Percentiles rank a stretch among this genome's conserved stretches.
phyloP scores from a whole-genome alignment of 1,140 invertebrate genomes.

The Leptoteleia sp. region DNA sequence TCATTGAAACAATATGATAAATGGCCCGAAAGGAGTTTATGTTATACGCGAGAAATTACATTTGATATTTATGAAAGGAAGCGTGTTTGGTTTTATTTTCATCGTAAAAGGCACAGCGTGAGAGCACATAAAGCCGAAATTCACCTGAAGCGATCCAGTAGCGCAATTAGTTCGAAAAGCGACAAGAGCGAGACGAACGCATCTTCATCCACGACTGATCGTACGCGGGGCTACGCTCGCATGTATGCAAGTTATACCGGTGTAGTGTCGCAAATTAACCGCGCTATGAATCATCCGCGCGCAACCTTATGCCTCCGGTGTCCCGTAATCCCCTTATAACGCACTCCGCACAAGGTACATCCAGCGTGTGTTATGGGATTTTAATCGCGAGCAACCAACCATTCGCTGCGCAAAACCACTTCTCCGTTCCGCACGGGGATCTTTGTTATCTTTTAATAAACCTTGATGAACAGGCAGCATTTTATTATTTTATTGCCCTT shows the following conservation, averaged over 20 bases:
- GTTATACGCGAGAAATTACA: too few relatives aligned
- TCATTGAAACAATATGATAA: too few relatives aligned
- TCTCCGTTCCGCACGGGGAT: slow-evolving; percentile 19
- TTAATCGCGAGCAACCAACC: slow-evolving; percentile 68
- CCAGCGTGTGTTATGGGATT: slow-evolving; percentile 69
- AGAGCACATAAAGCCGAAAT: slow-evolving; percentile 32
- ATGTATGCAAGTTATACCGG: slow-evolving; percentile 47
- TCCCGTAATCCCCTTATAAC: slow-evolving; percentile 65
- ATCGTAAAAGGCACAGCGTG: too few relatives aligned
- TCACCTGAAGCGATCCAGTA: slow-evolving; percentile 33
- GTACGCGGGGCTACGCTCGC: slow-evolving; percentile 26
- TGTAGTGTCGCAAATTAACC: slow-evolving; percentile 69
- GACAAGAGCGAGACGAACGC: slow-evolving; percentile 51
- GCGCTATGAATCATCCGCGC: slow-evolving; percentile 69
- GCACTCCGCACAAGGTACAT: slow-evolving; percentile 66
- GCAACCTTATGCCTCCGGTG: slow-evolving; percentile 57
- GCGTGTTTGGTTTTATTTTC: too few relatives aligned
- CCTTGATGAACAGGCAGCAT: slow-evolving; percentile 8
- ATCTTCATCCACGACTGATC: slow-evolving; percentile 62
- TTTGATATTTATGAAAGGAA: too few relatives aligned
- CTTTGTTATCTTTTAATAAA: slow-evolving; percentile 39
- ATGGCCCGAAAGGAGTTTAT: too few relatives aligned
- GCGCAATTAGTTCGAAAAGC: slow-evolving; percentile 59
- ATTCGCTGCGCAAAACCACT: slow-evolving; percentile 57
- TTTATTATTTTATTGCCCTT: not conserved